Evolutionary conservation across 2,797 vertebrate genomes (phyloP).

Genomic region (Catamblyrhynchus diadema): DNA sequence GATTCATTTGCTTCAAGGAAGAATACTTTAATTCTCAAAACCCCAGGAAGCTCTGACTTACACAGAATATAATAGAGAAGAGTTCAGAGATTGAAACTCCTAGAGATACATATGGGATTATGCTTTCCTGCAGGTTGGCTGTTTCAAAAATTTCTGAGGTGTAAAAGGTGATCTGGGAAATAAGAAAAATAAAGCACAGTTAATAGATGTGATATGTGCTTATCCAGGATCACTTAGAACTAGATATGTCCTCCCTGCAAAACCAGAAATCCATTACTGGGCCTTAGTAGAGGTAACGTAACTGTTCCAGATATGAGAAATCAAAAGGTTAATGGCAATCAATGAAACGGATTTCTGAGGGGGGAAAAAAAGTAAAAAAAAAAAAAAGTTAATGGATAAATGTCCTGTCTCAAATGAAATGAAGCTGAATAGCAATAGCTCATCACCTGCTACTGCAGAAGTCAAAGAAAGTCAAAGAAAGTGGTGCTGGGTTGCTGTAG

Average conservation of each 20-base stretch:
- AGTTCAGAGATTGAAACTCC: conserved; percentile 87
- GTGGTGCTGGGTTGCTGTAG: not conserved
- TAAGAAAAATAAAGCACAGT: not conserved
- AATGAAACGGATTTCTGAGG: not conserved
- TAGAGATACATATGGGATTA: conserved; percentile 83
- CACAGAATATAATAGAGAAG: conserved; percentile 81
- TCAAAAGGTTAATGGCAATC: not conserved
- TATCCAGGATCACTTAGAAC: not conserved
- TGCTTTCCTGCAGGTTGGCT: conserved; percentile 75
- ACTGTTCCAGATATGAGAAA: not conserved
- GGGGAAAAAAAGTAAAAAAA: too few relatives aligned
- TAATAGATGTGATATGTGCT: not conserved
- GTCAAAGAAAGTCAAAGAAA: not conserved
- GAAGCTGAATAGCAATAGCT: not conserved
- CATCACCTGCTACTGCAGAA: not conserved
- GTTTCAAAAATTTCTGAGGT: conserved; percentile 82
- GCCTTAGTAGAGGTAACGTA: not conserved
- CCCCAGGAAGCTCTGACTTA: conserved; percentile 73
- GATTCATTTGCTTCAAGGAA: not conserved
- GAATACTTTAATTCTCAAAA: not conserved
- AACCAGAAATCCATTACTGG: not conserved
- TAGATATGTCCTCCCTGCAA: not conserved
- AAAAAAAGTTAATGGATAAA: not conserved
- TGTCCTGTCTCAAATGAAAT: not conserved
- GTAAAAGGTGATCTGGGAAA: conserved; percentile 88